phyloP scores from a whole-genome alignment of 2,888 invertebrate genomes.

The Erpobdella octoculata region DNA sequence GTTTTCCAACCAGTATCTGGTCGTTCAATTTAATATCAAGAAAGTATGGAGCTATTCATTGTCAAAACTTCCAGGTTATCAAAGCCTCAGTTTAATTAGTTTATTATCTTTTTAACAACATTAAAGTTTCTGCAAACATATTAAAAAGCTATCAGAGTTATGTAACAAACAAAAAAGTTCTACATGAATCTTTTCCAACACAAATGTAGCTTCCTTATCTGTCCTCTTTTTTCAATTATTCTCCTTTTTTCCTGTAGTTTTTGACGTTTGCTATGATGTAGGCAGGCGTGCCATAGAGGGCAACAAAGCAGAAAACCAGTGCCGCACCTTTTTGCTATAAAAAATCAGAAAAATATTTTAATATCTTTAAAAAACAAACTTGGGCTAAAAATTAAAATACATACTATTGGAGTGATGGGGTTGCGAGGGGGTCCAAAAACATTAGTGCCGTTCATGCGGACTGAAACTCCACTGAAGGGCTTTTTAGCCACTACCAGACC shows the following conservation, averaged over 20 bases:
- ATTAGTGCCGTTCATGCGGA: background rate
- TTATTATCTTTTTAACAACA: no score
- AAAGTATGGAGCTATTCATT: no score
- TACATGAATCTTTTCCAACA: no score
- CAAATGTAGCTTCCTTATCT: background rate
- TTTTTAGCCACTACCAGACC: background rate
- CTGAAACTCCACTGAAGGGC: background rate
- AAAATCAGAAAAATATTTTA: background rate
- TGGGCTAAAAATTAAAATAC: background rate
- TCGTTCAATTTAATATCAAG: no score
- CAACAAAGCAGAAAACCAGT: background rate
- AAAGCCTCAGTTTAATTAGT: no score
- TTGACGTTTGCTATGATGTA: background rate
- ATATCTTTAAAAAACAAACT: background rate
- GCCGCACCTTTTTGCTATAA: background rate
- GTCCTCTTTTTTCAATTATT: background rate
- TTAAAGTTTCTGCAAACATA: no score
- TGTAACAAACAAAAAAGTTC: no score
- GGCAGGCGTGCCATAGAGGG: background rate
- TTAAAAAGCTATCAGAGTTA: no score
- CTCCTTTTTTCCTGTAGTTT: background rate
- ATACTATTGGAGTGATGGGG: background rate
- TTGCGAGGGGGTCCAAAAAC: constrained; percentile 15
- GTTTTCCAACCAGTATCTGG: no score
- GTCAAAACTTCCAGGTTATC: no score